Evolutionary conservation across 2,113 vertebrate genomes (phyloP).

Genomic region (Centropristis striata): DNA sequence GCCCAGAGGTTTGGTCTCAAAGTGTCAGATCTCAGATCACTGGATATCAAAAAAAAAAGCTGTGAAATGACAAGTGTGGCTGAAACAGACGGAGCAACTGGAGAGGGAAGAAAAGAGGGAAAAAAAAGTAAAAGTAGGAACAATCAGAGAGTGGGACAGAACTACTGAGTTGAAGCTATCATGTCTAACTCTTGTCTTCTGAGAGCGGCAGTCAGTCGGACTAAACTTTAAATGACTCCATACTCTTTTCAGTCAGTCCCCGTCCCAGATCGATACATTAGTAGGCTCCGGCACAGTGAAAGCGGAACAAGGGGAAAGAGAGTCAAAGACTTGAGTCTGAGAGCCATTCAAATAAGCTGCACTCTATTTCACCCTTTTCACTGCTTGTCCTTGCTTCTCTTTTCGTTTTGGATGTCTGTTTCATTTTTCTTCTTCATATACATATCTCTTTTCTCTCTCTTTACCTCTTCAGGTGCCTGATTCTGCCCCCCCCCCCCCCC

Average conservation of each 20-base stretch:
- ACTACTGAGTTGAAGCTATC: slow-evolving; percentile 20
- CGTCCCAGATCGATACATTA: slow-evolving; percentile 51
- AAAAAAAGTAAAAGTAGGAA: not conserved
- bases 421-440: slow-evolving; percentile 54
- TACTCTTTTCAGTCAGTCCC: slow-evolving; percentile 31
- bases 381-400: slow-evolving; percentile 43
- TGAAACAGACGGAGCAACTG: slow-evolving; percentile 6
- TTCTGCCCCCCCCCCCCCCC: slow-evolving; percentile 21
- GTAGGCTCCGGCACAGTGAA: slow-evolving; percentile 33
- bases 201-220: slow-evolving; percentile 39
- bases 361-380: slow-evolving; percentile 63
- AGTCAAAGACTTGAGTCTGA: slow-evolving; percentile 61
- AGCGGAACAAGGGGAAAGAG: slow-evolving; percentile 48
- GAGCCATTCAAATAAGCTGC: slow-evolving; percentile 62
- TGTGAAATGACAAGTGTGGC: slow-evolving; percentile 7
- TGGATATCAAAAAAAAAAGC: slow-evolving; percentile 24
- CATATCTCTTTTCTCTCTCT: slow-evolving; percentile 30
- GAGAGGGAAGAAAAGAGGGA: not conserved
- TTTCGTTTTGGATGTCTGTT: slow-evolving; percentile 50
- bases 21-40: slow-evolving; percentile 21
- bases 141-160: slow-evolving; percentile 3
- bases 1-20: slow-evolving; percentile 32
- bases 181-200: slow-evolving; percentile 25
- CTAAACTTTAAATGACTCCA: slow-evolving; percentile 70
- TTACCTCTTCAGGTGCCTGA: slow-evolving; percentile 37